Evolutionary conservation across 1,140 invertebrate genomes (phyloP).

Genomic region (Mactra quadrangularis): DNA sequence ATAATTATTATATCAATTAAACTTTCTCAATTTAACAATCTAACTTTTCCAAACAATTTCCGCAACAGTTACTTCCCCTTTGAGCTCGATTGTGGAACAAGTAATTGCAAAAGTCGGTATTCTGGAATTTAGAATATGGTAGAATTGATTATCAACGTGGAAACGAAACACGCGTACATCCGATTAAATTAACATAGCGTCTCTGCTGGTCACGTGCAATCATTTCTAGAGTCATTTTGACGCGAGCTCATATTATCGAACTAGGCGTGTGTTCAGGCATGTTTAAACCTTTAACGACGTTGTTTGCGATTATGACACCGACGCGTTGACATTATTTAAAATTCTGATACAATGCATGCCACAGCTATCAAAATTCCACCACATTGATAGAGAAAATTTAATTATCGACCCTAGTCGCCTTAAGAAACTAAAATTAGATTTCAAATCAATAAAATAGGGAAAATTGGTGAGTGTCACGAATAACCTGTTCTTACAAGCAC

Average conservation of each 20-base stretch:
- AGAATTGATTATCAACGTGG: no score
- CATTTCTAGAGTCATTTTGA: no score
- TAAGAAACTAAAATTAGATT: conserved; percentile 9
- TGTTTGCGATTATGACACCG: conserved; percentile 3
- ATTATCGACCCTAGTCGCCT: not conserved
- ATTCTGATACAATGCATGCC: conserved; percentile 10
- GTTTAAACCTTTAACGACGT: not conserved
- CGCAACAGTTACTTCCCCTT: no score
- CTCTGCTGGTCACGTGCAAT: no score
- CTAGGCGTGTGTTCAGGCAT: not conserved
- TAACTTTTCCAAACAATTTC: no score
- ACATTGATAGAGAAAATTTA: conserved; percentile 1
- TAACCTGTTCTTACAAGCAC: conserved; percentile 14
- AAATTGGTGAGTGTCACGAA: not conserved
- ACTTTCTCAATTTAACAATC: no score
- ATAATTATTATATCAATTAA: no score
- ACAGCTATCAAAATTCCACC: not conserved
- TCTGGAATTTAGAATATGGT: no score
- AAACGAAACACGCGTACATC: no score
- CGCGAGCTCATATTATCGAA: not conserved
- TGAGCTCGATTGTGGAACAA: no score
- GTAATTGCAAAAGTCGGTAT: no score
- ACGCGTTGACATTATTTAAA: not conserved
- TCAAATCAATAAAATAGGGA: not conserved
- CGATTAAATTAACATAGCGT: no score